These are phyloP conservation scores for Drosophila fulvimacula DNA, from an alignment of 2,888 invertebrate genomes.

Conservation along the genomic window DNA sequence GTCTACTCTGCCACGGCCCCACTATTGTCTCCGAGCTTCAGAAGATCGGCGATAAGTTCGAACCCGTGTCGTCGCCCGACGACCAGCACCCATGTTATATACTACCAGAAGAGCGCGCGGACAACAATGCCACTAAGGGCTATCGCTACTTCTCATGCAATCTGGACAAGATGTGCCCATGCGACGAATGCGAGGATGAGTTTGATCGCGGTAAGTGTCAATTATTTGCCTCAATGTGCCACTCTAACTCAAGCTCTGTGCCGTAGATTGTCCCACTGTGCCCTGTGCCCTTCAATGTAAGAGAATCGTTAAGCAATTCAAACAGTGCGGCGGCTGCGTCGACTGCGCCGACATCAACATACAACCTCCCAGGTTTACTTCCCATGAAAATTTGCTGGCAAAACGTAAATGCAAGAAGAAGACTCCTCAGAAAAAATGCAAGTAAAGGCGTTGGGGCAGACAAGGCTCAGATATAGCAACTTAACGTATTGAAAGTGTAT, in stretches of 20 bases:
- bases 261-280: constrained; percentile 50
- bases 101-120: not conserved
- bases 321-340: not conserved
- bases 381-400: not conserved
- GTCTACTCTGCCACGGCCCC: constrained; percentile 82
- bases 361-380: not conserved
- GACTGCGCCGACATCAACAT: not conserved
- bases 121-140: constrained; percentile 31
- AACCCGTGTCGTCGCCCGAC: not conserved
- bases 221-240: too few relatives aligned
- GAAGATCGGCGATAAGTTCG: not conserved
- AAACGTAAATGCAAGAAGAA: not conserved
- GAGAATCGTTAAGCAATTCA: not conserved
- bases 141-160: constrained; percentile 78
- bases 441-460: not conserved
- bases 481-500: not conserved
- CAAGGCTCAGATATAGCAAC: not conserved
- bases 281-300: constrained; percentile 8
- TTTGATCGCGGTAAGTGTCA: constrained; percentile 64
- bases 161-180: constrained; percentile 68
- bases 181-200: constrained; percentile 76
- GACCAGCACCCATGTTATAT: constrained; percentile 43
- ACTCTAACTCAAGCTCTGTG: not conserved
- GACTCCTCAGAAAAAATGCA: not conserved
- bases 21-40: constrained; percentile 77